Evolutionary conservation across 2,113 vertebrate genomes (phyloP), one percentile per base, ranked within the genome.

Genomic region (Gymnarchus niloticus): DNA sequence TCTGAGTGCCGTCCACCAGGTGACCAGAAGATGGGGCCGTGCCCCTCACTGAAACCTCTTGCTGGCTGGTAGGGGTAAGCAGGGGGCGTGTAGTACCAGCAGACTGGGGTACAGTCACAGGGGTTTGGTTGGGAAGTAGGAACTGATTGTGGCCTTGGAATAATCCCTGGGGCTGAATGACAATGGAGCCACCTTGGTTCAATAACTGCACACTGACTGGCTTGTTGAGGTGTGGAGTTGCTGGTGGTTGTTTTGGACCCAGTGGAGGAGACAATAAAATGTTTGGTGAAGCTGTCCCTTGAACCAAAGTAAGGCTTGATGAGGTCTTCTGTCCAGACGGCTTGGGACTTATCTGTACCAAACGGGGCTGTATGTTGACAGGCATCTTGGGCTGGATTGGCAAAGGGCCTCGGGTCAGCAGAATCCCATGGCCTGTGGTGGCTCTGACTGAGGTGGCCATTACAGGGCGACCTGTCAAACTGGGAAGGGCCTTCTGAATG

Each of bases 271-370:
- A 93, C 56, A 95, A 86, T 54, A 95, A 76, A 85, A 95, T 93
- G 77, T 94, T 95, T 84, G 92, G 90, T 1, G 94, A 90, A 9
- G 89, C 80, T 0, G 91, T 91, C 59, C 93, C 92, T 4, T 94
- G 92, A 17, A 95, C 91, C 46, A 95, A 94, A 0, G 94, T 88
- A 1, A 95, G 92, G 87, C 93, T 92, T n/a, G 91, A 83, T 0
- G 91, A 21, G 44, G 89, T 85, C 87, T 94, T 95, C 54, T 94
- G 94, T 49, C 91, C 94, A 2, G 91, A 83, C 6, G 92, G 93
- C 81, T 95, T 95, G 73, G 95, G 94, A 87, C 94, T 95, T 2
- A 95, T 95, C 81, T 95, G 94, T 37, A 95, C 92, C 73, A 95
- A 86, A 65, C 94, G 90, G 48, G 95, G 94, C 85, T 95, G 95